Base-by-base conservation (phyloP, 1,140 invertebrate species). In the Drosophila pseudoobscura region DNA sequence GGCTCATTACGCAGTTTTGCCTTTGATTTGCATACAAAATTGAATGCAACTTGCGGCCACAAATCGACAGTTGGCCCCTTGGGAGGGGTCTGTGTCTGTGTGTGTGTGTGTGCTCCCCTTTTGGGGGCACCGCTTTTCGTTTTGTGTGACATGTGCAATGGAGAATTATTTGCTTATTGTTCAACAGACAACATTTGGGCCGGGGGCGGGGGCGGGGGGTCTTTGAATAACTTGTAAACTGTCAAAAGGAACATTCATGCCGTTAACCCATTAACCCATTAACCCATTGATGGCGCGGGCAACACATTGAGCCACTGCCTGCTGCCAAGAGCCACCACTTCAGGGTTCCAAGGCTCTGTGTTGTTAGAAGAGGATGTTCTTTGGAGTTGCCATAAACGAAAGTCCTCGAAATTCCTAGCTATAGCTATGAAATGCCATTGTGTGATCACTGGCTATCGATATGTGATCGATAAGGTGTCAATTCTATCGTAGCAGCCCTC, bases 161-260 rank as follows among this genome's bases (percentile, higher is more conserved):
- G 58, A 87, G 76, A 85, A 82, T 80, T 85, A 85, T 87, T 80
- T 85, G 82, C 77, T 80, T 87, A 87, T 87, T 87, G 82, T 85
- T 85, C 45, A 80, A 62, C 75, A 47, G 80, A 65, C 72, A 84
- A 65, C 72, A 84, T 84, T 75, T 41, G 64, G 46, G 35, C 3
- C 17, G 17, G 17, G 17, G 17, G n/a, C n/a, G 0, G 17, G 35
- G 11, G 9, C 11, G 11, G 11, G 11, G 3, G 35, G 35, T 39
- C 35, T 80, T 73, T 69, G 62, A 65, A 73, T 73, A 74, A 64
- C 71, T 75, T 75, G 72, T 75, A 75, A 75, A 50, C 65, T 65
- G 71, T 56, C 60, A 55, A 44, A 39, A 13, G 41, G 47, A 62
- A 70, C 53, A 43, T 49, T 22, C 39, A 22, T 46, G 15, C 39